Evolutionary conservation across 2,888 invertebrate species (phyloP).

Genomic region (Myathropa florea): DNA sequence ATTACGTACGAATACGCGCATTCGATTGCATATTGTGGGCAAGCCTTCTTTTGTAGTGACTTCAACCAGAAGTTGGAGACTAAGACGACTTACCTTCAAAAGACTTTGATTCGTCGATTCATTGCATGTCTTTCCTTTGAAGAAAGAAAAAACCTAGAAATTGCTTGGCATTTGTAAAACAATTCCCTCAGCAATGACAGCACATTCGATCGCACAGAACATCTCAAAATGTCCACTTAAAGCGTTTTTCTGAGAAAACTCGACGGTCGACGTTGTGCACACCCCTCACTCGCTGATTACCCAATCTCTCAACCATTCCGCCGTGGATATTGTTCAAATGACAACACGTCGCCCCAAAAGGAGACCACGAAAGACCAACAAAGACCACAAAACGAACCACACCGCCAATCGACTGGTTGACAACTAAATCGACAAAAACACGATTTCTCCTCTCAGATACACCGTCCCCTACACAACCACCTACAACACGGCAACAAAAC

Average conservation of each 20-base stretch:
- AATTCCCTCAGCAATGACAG: too few species aligned
- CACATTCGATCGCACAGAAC: too few species aligned
- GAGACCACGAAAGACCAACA: neutral
- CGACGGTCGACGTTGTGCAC: neutral
- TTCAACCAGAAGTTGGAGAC: too few species aligned
- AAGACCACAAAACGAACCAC: neutral
- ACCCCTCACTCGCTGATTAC: neutral
- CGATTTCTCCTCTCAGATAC: slow-evolving; percentile 57
- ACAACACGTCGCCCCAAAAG: neutral
- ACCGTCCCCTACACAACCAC: slow-evolving; percentile 38
- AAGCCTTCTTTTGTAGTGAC: too few species aligned
- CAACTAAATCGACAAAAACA: slow-evolving; percentile 66
- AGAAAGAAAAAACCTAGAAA: too few species aligned
- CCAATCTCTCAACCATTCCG: neutral
- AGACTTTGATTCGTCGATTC: too few species aligned
- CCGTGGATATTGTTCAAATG: neutral
- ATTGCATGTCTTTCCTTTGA: too few species aligned
- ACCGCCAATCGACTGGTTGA: slow-evolving; percentile 43
- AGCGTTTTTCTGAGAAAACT: neutral
- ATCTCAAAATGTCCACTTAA: neutral
- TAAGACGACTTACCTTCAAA: too few species aligned
- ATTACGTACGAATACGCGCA: too few species aligned
- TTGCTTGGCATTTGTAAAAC: too few species aligned
- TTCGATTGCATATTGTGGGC: too few species aligned
- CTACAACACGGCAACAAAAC: slow-evolving; percentile 20